Evolutionary conservation across 2,888 invertebrate genomes (phyloP), one percentile per base, ranked within the genome.

Genomic region (Entomobrya multifasciata): DNA sequence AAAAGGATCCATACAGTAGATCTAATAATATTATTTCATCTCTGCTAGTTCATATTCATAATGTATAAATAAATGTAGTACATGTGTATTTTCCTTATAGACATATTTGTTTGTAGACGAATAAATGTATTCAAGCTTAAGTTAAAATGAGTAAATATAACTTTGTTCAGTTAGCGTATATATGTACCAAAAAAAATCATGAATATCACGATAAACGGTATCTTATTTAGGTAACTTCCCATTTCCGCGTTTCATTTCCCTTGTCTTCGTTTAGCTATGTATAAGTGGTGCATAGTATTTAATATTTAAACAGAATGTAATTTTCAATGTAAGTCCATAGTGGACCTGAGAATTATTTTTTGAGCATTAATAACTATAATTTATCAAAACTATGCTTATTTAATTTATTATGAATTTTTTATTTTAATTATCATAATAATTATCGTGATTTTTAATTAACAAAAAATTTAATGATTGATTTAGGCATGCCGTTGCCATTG

Each of bases 1-100:
- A 67, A 67, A 67, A 67, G 67, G 44, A 62, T 62, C 62, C 27
- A 3, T 27, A 30, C 62, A 62, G 62, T 30, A 13, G 67, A 44
- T 67, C 67, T 67, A 67, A 67, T 22, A 67, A 41, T 41, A 41
- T 67, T 67, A 67, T 22, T 67, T 67, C 67, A 67, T 67, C 67
- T 67, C 41, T 44, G 67, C 41, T 67, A 41, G 3, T n/a, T 67
- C 67, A 67, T 67, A 67, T 41, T 67, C 44, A 67, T 13, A 13
- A 49, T 49, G 13, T 49, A 15, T 49, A 15, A 3, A n/a, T 49
- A 13, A n/a, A n/a, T 44, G 44, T 11, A 4, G 8, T 15, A n/a
- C 13, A 15, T 49, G 13, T n/a, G 13, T n/a, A 36, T 36, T 8
- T 8, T 36, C 36, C 36, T 8, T 36, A 36, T 36, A 4, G 4